phyloP scores from a whole-genome alignment of 2,888 invertebrate genomes.

The Prosopocoilus inquinatus region DNA sequence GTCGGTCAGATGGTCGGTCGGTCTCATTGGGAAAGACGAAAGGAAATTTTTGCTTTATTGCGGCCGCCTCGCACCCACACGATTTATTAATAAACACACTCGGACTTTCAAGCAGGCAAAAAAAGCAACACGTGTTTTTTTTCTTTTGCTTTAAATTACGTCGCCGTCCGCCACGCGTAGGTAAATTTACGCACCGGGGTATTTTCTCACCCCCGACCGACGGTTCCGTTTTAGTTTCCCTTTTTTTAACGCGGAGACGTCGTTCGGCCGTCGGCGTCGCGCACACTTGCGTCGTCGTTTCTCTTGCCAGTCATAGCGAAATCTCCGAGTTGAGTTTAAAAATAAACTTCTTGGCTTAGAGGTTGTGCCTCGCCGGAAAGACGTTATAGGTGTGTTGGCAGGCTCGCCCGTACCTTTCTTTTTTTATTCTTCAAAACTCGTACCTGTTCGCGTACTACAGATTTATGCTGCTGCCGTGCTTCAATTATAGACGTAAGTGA shows the following conservation, averaged over 20 bases:
- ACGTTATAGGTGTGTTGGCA: conserved; percentile 30
- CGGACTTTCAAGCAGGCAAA: too few species aligned
- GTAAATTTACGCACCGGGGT: too few species aligned
- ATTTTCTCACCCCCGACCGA: background rate
- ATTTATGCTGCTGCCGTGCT: too few species aligned
- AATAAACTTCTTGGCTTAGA: conserved; percentile 41
- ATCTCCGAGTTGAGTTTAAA: conserved; percentile 39
- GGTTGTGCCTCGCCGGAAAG: conserved; percentile 35
- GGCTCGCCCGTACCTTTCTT: background rate
- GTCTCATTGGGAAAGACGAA: background rate
- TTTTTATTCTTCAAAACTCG: too few species aligned
- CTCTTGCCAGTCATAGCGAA: conserved; percentile 37
- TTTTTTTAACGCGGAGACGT: conserved; percentile 2
- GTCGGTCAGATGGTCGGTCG: too few species aligned
- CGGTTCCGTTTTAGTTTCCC: conserved; percentile 4
- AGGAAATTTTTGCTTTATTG: conserved; percentile 10
- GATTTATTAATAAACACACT: conserved; percentile 16
- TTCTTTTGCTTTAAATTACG: too few species aligned
- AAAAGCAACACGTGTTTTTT: too few species aligned
- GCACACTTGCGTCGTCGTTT: conserved; percentile 27
- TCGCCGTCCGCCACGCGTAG: too few species aligned
- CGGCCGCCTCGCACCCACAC: conserved; percentile 13
- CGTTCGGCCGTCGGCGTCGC: background rate
- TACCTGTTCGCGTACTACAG: too few species aligned
- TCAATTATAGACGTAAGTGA: too few species aligned